Evolutionary conservation across 1,140 invertebrate species (phyloP), one percentile per base, ranked within the genome.

Genomic region (Leptinotarsa undecemlineata): DNA sequence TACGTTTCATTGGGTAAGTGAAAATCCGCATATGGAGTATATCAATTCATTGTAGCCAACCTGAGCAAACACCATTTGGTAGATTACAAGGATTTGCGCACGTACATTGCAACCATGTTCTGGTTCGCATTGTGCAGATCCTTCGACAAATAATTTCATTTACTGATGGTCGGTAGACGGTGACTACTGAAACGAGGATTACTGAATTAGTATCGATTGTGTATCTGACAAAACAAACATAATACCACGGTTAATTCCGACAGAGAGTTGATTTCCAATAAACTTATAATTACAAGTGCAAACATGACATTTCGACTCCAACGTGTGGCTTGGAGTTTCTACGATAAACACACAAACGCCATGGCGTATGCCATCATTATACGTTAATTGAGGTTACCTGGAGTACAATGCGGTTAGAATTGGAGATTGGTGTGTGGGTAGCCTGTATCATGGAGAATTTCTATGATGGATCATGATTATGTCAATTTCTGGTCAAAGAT

Each of bases 261-360:
- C 68, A 64, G 51, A 71, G 71, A 71, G 74, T 75, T 74, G 74
- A 75, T 75, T 71, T 61, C n/a, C 74, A 72, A 81, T 81, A 80
- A 78, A 79, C 80, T 81, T 57, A 81, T 80, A 72, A 80, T 81
- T 79, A 78, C 79, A 76, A 70, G 74, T 72, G 72, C 74, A 82
- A 81, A 82, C 81, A 82, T 74, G 76, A 79, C 81, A 79, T 79
- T 79, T 82, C 78, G 80, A 80, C 78, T 77, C 74, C 42, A 47
- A 63, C 51, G 51, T 57, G 68, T 47, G 64, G 64, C 15, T 42
- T 23, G 19, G n/a, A 57, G 21, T 67, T 17, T 23, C 64, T 23
- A 42, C 64, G 64, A 67, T 67, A 67, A 26, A 67, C 64, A 67
- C 64, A 67, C 64, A 67, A 67, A n/a, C 64, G 64, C 23, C 23